Evolutionary conservation across 2,797 vertebrate genomes (phyloP).

Genomic region (Clarias laeviceps): DNA sequence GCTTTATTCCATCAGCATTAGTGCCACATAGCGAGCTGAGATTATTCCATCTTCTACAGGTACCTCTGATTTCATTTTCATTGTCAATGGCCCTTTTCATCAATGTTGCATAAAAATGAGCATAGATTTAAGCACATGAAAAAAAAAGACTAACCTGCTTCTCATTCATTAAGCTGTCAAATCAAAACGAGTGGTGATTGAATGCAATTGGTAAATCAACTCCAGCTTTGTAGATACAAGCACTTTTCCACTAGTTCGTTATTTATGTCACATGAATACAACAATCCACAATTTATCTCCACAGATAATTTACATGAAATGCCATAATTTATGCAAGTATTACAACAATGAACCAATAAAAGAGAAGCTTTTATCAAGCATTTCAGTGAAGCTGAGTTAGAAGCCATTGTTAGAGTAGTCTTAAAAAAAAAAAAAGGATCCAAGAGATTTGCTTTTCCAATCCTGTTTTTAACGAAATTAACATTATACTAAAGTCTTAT

Average conservation of each 20-base stretch:
- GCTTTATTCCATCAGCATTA: not conserved
- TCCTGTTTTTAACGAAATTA: not conserved
- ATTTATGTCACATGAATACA: not conserved
- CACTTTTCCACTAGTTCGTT: not conserved
- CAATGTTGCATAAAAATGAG: not conserved
- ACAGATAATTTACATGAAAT: not conserved
- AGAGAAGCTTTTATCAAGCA: not conserved
- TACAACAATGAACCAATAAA: not conserved
- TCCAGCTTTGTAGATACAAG: not conserved
- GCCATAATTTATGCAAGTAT: not conserved
- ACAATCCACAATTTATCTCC: not conserved
- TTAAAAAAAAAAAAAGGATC: not conserved
- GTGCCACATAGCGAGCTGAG: not conserved
- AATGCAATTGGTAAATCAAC: slow-evolving; percentile 3
- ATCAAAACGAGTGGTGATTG: not conserved
- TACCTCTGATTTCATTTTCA: not conserved
- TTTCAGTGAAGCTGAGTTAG: not conserved
- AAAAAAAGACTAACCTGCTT: not conserved
- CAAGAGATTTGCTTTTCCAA: not conserved
- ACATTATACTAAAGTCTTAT: not conserved
- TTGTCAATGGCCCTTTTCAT: not conserved
- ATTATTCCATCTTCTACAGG: slow-evolving; percentile 10
- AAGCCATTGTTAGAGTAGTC: not conserved
- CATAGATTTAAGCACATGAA: not conserved
- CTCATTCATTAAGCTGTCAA: not conserved